Conservation (phyloP, 2,113 vertebrate genomes). For the Plectropomus leopardus region DNA sequence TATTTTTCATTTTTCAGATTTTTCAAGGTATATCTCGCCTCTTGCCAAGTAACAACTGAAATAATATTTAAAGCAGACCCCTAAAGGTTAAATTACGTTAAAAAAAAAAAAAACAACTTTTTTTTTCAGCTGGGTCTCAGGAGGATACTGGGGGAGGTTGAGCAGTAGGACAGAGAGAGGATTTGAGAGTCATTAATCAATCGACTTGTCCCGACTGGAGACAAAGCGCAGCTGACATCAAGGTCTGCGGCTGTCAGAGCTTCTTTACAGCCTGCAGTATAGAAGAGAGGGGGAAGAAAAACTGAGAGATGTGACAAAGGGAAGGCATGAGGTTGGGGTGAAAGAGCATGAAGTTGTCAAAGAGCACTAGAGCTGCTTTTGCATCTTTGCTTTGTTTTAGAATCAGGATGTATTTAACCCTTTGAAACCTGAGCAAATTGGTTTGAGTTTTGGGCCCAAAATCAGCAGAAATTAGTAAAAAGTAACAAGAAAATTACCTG, state of each 20-base stretch:
- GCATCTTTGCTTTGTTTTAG: background rate
- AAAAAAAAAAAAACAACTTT: too few relatives aligned
- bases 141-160: background rate
- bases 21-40: too few relatives aligned
- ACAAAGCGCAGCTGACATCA: constrained; percentile 58
- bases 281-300: background rate
- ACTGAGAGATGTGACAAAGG: background rate
- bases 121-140: too few relatives aligned
- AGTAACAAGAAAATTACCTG: too few relatives aligned
- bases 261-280: constrained; percentile 35
- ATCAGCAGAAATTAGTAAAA: too few relatives aligned
- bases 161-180: background rate
- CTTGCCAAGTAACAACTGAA: too few relatives aligned
- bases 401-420: background rate
- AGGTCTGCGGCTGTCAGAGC: constrained; percentile 52
- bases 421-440: too few relatives aligned
- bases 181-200: constrained; percentile 66
- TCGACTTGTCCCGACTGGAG: constrained; percentile 44
- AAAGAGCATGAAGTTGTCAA: background rate
- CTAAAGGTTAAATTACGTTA: too few relatives aligned
- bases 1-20: too few relatives aligned
- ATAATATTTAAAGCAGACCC: too few relatives aligned
- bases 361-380: background rate
- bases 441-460: too few relatives aligned
- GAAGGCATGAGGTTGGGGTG: background rate